A percentile compares a stretch with the other conserved stretches of the same genome.
Evolutionary conservation across 2,888 invertebrate genomes (phyloP).

Genomic region (Pogonocherus hispidulus): DNA sequence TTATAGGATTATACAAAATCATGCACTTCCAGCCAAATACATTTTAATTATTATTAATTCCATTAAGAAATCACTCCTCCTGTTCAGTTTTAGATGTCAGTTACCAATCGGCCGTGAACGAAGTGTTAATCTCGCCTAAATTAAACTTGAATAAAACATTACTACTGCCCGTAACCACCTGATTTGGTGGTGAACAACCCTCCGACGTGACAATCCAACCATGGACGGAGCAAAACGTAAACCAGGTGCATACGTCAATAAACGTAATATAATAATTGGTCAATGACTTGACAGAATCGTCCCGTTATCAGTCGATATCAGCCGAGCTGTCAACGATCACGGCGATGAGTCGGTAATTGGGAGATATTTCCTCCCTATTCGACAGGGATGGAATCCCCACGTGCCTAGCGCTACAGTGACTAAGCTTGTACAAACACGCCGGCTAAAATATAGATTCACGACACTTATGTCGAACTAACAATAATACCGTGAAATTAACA

Average conservation of each 20-base stretch:
- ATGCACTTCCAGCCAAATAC: too few relatives aligned
- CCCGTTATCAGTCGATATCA: slow-evolving; percentile 62
- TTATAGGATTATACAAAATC: too few relatives aligned
- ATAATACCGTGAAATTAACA: slow-evolving; percentile 55
- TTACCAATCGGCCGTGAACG: slow-evolving; percentile 11
- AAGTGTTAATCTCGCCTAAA: slow-evolving; percentile 29
- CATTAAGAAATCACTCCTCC: slow-evolving; percentile 11
- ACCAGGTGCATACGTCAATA: slow-evolving; percentile 56
- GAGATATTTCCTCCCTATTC: slow-evolving; percentile 54
- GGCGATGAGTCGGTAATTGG: slow-evolving; percentile 64
- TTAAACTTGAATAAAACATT: slow-evolving; percentile 37
- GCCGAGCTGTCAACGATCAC: slow-evolving; percentile 62
- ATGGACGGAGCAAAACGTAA: slow-evolving; percentile 35
- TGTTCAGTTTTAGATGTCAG: not conserved
- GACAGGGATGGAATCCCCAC: slow-evolving; percentile 47
- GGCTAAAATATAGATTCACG: slow-evolving; percentile 57
- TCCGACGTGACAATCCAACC: slow-evolving; percentile 40
- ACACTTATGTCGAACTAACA: slow-evolving; percentile 57
- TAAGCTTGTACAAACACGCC: slow-evolving; percentile 62
- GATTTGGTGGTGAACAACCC: slow-evolving; percentile 29
- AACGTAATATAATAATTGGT: slow-evolving; percentile 63
- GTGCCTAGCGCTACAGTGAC: slow-evolving; percentile 57
- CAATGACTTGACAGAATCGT: slow-evolving; percentile 66
- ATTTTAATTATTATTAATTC: too few relatives aligned
- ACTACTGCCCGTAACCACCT: slow-evolving; percentile 16